Evolutionary conservation across 2,113 vertebrate genomes (phyloP), one percentile per base, ranked within the genome.

Genomic region (Glaucomys volans): DNA sequence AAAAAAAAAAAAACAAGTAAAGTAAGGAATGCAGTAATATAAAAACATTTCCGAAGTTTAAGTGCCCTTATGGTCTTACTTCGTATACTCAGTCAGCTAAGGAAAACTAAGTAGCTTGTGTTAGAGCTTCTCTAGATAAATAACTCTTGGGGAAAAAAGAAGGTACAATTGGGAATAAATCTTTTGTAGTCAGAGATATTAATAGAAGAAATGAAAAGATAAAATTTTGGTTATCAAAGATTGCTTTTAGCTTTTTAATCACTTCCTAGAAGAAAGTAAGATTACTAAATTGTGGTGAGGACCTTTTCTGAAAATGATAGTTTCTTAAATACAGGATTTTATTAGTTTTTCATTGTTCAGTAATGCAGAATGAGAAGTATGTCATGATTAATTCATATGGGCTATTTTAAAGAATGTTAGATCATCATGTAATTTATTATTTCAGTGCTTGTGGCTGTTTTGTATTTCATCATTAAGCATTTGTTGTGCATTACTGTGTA

Each of bases 21-120:
- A 98, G 99, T 99, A 97, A 97, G 96, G 59, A 89, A 22, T 96
- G 8, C 9, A 88, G 59, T 94, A 90, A 66, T 84, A 47, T 35
- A 81, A 88, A 80, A 81, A 84, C 28, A 82, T 17, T 84, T 47
- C 26, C 95, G 11, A 91, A 40, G 52, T 84, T 87, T 89, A 67
- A 94, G 47, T 77, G 32, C 87, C 26, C 16, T 92, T 77, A 17
- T 50, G 57, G 17, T 79, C 44, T 44, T 88, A 62, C 32, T 80
- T 94, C 16, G 74, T 89, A 91, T 69, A 81, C 86, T 72, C 16
- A 82, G 8, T 82, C 44, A 96, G 35, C 30, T 82, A 64, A 87
- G 66, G 80, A 75, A 85, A 82, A 50, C 6, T 66, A 72, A 89
- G 13, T 22, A 62, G n/a, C 37, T 81, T 95, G 4, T 80, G 37